These are phyloP conservation scores for Aleadryas rufinucha DNA, from an alignment of 2,113 vertebrate genomes.

Conservation along the genomic window DNA sequence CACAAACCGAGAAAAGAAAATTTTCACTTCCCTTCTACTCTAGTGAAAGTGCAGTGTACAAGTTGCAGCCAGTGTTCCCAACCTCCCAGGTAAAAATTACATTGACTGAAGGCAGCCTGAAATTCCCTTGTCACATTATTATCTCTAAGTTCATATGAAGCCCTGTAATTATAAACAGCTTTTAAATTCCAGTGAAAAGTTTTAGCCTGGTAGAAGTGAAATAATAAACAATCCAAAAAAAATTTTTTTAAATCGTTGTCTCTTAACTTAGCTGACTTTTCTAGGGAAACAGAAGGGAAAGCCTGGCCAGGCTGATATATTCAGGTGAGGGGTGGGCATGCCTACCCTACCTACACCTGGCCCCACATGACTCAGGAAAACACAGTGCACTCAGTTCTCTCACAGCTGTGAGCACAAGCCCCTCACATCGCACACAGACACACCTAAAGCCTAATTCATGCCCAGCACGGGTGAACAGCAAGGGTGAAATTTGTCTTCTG, in stretches of 20 bases:
- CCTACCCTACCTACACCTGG: too few relatives aligned
- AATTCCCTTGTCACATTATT: not conserved
- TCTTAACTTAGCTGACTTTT: not conserved
- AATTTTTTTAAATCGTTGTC: too few relatives aligned
- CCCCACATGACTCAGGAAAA: fast-evolving
- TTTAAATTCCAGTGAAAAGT: not conserved
- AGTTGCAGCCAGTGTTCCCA: fast-evolving
- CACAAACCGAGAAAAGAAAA: not conserved
- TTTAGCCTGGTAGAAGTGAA: not conserved
- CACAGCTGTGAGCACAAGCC: fast-evolving
- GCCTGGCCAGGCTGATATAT: not conserved
- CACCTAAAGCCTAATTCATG: not conserved
- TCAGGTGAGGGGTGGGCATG: fast-evolving
- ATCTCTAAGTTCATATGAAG: not conserved
- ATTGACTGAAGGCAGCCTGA: not conserved
- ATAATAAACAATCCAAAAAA: not conserved
- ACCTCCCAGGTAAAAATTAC: not conserved
- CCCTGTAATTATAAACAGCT: not conserved
- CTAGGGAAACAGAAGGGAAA: not conserved
- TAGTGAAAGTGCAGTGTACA: not conserved
- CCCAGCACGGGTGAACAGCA: not conserved
- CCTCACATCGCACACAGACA: not conserved
- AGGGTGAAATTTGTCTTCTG: not conserved
- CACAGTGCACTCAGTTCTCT: not conserved
- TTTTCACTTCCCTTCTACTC: not conserved